Evolutionary conservation across 64 coral and sea anemone species (phyloP).

Genomic region (Dendronephthya gigantea): DNA sequence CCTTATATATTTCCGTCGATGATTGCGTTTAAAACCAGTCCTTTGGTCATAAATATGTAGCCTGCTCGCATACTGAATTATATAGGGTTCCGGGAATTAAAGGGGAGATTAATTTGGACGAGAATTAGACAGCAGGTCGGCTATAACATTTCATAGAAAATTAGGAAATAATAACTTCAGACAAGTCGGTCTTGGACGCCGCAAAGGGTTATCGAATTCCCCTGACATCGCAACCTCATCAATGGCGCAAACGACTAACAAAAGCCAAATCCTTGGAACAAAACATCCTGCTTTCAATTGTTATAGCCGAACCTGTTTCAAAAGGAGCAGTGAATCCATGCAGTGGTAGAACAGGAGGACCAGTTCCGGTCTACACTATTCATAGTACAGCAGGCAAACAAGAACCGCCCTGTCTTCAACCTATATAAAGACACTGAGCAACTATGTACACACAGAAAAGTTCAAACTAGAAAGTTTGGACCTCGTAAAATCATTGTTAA

Average conservation of each 20-base stretch:
- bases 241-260: neutral
- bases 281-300: neutral
- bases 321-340: slow-evolving; percentile 31
- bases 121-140: neutral
- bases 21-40: too few relatives aligned
- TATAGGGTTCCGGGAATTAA: too few relatives aligned
- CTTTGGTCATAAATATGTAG: too few relatives aligned
- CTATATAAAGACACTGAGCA: slow-evolving; percentile 28
- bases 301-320: slow-evolving; percentile 18
- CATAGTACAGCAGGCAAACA: slow-evolving; percentile 27
- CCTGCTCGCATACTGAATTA: too few relatives aligned
- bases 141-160: neutral
- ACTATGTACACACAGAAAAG: slow-evolving; percentile 21
- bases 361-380: slow-evolving; percentile 26
- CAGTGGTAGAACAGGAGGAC: neutral
- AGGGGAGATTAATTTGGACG: neutral
- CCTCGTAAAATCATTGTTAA: neutral
- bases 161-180: neutral
- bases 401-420: slow-evolving; percentile 40
- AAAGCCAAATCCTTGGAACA: neutral
- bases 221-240: neutral
- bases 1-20: too few relatives aligned
- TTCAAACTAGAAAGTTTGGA: slow-evolving; percentile 33
- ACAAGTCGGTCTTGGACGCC: neutral
- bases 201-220: neutral